Evolutionary conservation across 2,888 invertebrate species (phyloP).

Genomic region (Pseudococcus viburni): DNA sequence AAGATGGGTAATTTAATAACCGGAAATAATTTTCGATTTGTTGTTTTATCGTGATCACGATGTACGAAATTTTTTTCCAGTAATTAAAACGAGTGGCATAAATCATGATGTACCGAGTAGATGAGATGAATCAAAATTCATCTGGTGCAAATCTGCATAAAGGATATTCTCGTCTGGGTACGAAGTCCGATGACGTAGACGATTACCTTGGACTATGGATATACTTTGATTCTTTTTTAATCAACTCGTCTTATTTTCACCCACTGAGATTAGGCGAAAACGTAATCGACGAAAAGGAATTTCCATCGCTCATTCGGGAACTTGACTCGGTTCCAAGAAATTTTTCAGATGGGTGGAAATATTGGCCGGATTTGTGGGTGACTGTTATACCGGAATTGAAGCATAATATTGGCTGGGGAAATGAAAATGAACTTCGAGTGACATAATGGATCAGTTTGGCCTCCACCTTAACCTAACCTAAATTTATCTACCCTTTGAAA

Average conservation of each 20-base stretch:
- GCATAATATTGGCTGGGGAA: not conserved
- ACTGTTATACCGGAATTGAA: not conserved
- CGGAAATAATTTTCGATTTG: slow-evolving; percentile 39
- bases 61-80: not conserved
- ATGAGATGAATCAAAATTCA: slow-evolving; percentile 2
- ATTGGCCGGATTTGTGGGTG: not conserved
- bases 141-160: not conserved
- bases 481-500: not conserved
- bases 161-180: not conserved
- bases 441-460: not conserved
- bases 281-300: slow-evolving; percentile 33
- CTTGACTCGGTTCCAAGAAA: slow-evolving; percentile 38
- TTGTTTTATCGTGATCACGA: slow-evolving; percentile 2
- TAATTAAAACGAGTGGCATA: slow-evolving; percentile 28
- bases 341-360: not conserved
- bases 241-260: slow-evolving; percentile 19
- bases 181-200: slow-evolving; percentile 1
- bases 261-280: not conserved
- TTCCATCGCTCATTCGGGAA: not conserved
- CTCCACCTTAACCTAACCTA: not conserved
- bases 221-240: not conserved
- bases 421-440: not conserved
- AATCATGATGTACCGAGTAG: not conserved
- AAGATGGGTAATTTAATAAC: not conserved
- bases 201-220: slow-evolving; percentile 27